Evolutionary conservation across 2,888 invertebrate genomes (phyloP), one percentile per base, ranked within the genome.

Genomic region (Ochropleura leucogaster): DNA sequence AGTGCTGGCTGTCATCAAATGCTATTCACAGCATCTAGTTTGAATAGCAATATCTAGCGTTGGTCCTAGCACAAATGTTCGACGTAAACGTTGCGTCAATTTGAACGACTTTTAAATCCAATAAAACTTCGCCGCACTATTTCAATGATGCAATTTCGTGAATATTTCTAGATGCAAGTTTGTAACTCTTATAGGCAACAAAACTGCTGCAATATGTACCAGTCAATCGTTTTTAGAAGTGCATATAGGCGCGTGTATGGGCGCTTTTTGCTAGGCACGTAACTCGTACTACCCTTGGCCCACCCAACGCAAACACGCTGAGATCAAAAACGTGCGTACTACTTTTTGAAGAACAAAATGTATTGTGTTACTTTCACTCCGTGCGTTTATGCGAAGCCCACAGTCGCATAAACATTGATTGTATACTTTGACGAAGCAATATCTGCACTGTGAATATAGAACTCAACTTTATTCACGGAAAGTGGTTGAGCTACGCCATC

Each of bases 21-120:
- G 20, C 40, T 12, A 44, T 14, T 20, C 18, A n/a, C 64, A 60
- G 14, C 14, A 18, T 62, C 49, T 4, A 16, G 6, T 49, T 20
- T 49, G 76, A 65, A 81, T 81, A 53, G 9, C 74, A 77, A 77
- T 64, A n/a, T 57, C 75, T 44, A 12, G n/a, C 42, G 14, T 6
- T n/a, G 44, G 44, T 0, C 62, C 44, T 62, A 44, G 44, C n/a
- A n/a, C 62, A 18, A 62, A 44, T 4, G 12, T 30, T 7, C 30
- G 57, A 30, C 30, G 30, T 30, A 49, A 49, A 16, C 49, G 4
- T 10, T 10, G 18, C 12, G 12, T 9, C 10, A 42, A 18, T 60
- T 60, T 30, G 12, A 44, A 40, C 10, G 12, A 10, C n/a, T 60
- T 60, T 30, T 9, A 1, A 12, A n/a, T 42, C 12, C 3, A 60